phyloP scores from a whole-genome alignment of 2,888 invertebrate genomes.

The Luperina nickerlii region DNA sequence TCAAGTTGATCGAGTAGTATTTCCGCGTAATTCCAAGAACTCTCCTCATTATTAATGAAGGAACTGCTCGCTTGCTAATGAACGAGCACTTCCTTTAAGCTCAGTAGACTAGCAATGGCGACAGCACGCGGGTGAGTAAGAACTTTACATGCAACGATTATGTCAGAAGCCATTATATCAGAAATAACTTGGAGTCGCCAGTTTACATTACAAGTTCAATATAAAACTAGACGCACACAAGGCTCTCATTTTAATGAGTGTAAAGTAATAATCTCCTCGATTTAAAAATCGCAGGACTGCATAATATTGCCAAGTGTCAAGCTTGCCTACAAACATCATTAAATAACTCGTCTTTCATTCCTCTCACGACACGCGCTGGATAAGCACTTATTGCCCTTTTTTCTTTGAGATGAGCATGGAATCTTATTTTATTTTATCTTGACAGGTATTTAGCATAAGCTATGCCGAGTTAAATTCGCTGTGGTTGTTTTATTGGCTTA shows the following conservation, averaged over 20 bases:
- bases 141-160: constrained; percentile 26
- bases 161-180: constrained; percentile 29
- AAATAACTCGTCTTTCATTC: constrained; percentile 51
- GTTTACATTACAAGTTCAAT: constrained; percentile 28
- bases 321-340: constrained; percentile 42
- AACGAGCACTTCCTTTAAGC: constrained; percentile 47
- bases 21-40: constrained; percentile 39
- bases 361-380: constrained; percentile 46
- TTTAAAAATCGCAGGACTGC: constrained; percentile 19
- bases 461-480: constrained; percentile 38
- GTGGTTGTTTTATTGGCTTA: constrained; percentile 42
- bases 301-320: constrained; percentile 27
- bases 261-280: constrained; percentile 24
- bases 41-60: constrained; percentile 44
- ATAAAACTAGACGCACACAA: constrained; percentile 17
- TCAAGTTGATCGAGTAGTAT: constrained; percentile 28
- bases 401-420: constrained; percentile 44
- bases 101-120: constrained; percentile 32
- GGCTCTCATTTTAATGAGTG: constrained; percentile 28
- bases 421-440: constrained; percentile 59
- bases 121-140: constrained; percentile 16
- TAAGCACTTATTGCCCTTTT: constrained; percentile 39
- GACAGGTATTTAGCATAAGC: constrained; percentile 63
- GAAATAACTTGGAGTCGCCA: constrained; percentile 9
- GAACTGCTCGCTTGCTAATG: constrained; percentile 49